Percentiles rank a stretch among this genome's conserved stretches.
Conservation (phyloP, 1,140 invertebrate genomes). For the Cyclina sinensis region DNA sequence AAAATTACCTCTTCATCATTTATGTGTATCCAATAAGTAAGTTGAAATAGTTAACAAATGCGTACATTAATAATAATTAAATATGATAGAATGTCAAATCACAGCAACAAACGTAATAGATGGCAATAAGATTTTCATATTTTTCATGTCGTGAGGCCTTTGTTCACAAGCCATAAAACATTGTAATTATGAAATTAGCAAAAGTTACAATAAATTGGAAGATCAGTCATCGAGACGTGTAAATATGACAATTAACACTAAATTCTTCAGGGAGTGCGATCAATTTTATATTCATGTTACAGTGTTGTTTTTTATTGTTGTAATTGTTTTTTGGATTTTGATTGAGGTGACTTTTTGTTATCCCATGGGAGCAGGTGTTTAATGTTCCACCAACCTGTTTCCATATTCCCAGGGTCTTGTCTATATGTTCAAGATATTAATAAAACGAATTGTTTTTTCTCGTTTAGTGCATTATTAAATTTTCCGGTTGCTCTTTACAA, state of each 20-base stretch:
- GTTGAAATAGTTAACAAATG: not conserved
- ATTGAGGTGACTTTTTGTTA: not conserved
- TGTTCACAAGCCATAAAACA: constrained; percentile 30
- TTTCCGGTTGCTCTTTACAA: too few species aligned
- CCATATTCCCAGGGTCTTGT: too few species aligned
- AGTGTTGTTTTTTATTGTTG: too few species aligned
- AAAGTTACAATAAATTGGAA: constrained; percentile 13
- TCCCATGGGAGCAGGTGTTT: too few species aligned
- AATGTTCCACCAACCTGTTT: too few species aligned
- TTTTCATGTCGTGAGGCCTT: constrained; percentile 5
- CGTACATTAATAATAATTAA: constrained; percentile 56
- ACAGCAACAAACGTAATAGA: not conserved
- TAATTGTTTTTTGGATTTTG: not conserved
- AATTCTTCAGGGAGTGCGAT: not conserved
- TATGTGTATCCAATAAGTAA: constrained; percentile 28
- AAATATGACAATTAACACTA: constrained; percentile 58
- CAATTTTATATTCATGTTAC: not conserved
- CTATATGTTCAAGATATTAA: too few species aligned
- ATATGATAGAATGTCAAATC: constrained; percentile 46
- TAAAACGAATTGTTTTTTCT: too few species aligned
- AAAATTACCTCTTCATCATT: constrained; percentile 10
- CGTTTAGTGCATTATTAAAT: too few species aligned
- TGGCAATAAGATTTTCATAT: constrained; percentile 8
- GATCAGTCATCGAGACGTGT: constrained; percentile 47
- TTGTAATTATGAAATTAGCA: constrained; percentile 34